phyloP scores from a whole-genome alignment of 2,113 vertebrate species.

The Cyphomyrus plagiostoma region DNA sequence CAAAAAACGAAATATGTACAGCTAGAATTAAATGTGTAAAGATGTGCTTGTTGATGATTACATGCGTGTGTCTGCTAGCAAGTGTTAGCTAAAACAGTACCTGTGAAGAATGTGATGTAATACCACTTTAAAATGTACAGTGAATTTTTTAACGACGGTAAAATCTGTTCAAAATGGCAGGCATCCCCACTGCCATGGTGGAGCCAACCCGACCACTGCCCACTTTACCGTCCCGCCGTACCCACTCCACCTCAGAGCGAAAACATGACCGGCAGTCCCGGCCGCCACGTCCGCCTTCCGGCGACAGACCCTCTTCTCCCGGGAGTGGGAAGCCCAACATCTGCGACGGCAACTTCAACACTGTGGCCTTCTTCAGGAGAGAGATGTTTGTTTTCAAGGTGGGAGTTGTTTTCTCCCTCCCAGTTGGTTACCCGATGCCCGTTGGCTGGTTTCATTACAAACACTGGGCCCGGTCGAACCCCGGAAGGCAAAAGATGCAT shows the following conservation, averaged over 20 bases:
- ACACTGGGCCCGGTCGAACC: background rate
- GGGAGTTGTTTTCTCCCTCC: slow-evolving; percentile 26
- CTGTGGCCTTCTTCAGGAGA: slow-evolving; percentile 88
- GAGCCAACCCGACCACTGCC: slow-evolving; percentile 90
- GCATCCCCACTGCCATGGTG: slow-evolving; percentile 83
- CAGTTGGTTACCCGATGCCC: background rate
- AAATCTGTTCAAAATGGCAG: slow-evolving; percentile 47
- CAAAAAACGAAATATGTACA: background rate
- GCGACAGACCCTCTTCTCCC: slow-evolving; percentile 77
- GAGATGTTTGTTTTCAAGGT: slow-evolving; percentile 99
- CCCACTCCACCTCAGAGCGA: slow-evolving; percentile 79
- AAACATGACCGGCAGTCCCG: slow-evolving; percentile 81
- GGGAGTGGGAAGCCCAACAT: slow-evolving; percentile 86
- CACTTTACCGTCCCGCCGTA: slow-evolving; percentile 80
- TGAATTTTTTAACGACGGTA: background rate
- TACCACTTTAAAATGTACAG: background rate
- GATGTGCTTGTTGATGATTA: background rate
- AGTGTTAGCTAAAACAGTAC: background rate
- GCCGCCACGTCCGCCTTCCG: slow-evolving; percentile 72
- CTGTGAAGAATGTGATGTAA: background rate
- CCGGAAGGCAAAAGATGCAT: background rate
- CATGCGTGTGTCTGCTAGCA: background rate
- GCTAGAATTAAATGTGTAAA: background rate
- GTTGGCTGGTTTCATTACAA: background rate
- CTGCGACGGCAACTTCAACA: slow-evolving; percentile 97